These are phyloP conservation scores for Catocala sponsa DNA, from an alignment of 2,888 invertebrate species.

Conservation along the genomic window DNA sequence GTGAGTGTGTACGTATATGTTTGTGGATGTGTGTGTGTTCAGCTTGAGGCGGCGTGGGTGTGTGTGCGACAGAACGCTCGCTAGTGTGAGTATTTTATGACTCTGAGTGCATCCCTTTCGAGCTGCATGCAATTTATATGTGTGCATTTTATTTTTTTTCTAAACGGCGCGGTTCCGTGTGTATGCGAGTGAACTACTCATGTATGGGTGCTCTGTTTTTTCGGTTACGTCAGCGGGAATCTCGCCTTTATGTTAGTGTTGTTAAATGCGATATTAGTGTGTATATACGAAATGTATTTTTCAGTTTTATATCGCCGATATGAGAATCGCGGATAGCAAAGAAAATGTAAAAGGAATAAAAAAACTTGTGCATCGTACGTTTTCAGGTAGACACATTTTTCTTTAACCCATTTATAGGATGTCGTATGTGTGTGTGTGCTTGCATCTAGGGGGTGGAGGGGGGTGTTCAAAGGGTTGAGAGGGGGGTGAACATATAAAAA, in stretches of 20 bases:
- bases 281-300: constrained; percentile 79
- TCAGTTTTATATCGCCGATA: constrained; percentile 88
- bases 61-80: constrained; percentile 55
- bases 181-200: constrained; percentile 68
- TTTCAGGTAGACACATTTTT: constrained; percentile 89
- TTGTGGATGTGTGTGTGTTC: constrained; percentile 67
- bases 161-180: constrained; percentile 77
- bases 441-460: constrained; percentile 66
- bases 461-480: constrained; percentile 67
- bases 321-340: constrained; percentile 88
- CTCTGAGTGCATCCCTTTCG: constrained; percentile 88
- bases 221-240: constrained; percentile 51
- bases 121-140: constrained; percentile 87
- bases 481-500: constrained; percentile 84
- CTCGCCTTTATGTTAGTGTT: constrained; percentile 41
- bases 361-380: constrained; percentile 86
- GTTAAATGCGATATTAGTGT: constrained; percentile 59
- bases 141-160: constrained; percentile 86
- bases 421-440: constrained; percentile 68
- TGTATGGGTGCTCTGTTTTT: constrained; percentile 82
- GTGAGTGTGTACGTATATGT: constrained; percentile 66
- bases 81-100: constrained; percentile 84
- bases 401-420: constrained; percentile 87
- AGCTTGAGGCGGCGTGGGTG: constrained; percentile 59
- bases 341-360: constrained; percentile 86